A percentile compares a stretch with the other conserved stretches of the same genome.
Conservation (phyloP, 1,140 invertebrate genomes). For the Panagrolaimus sp. region DNA sequence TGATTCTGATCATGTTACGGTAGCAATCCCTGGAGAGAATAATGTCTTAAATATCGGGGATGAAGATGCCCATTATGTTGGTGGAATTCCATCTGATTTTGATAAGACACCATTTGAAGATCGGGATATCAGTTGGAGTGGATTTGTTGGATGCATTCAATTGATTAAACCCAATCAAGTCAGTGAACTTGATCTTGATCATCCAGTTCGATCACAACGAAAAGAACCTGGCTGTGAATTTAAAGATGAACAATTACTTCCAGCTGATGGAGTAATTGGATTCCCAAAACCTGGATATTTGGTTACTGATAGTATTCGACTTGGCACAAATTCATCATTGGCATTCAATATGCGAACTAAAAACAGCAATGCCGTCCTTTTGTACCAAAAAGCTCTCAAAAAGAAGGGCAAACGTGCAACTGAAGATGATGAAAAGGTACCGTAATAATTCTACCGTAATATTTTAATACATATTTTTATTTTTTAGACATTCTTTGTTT, state of each 20-base stretch:
- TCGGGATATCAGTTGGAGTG: conserved; percentile 48
- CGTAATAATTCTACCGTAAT: conserved; percentile 17
- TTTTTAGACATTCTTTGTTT: conserved; percentile 44
- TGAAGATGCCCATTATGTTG: conserved; percentile 50
- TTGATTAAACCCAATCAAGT: conserved; percentile 54
- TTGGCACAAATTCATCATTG: conserved; percentile 33
- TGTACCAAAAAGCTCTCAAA: conserved; percentile 49
- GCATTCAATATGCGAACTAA: conserved; percentile 55
- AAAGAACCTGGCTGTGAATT: conserved; percentile 49
- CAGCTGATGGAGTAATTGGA: conserved; percentile 48
- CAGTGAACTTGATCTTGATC: conserved; percentile 54
- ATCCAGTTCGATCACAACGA: conserved; percentile 51
- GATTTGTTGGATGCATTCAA: conserved; percentile 59
- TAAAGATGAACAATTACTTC: conserved; percentile 37
- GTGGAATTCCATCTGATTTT: conserved; percentile 51
- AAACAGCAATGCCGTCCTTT: conserved; percentile 49
- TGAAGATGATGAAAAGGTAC: conserved; percentile 14
- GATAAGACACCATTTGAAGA: conserved; percentile 34
- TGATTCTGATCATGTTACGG: conserved; percentile 27
- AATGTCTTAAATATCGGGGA: conserved; percentile 32
- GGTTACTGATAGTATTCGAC: conserved; percentile 28
- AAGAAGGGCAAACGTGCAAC: conserved; percentile 24
- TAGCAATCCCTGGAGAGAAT: conserved; percentile 23
- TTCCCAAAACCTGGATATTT: conserved; percentile 49
- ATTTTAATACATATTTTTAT: background rate